Evolutionary conservation across 1,140 invertebrate genomes (phyloP).

Genomic region (Drosophila setifemur): DNA sequence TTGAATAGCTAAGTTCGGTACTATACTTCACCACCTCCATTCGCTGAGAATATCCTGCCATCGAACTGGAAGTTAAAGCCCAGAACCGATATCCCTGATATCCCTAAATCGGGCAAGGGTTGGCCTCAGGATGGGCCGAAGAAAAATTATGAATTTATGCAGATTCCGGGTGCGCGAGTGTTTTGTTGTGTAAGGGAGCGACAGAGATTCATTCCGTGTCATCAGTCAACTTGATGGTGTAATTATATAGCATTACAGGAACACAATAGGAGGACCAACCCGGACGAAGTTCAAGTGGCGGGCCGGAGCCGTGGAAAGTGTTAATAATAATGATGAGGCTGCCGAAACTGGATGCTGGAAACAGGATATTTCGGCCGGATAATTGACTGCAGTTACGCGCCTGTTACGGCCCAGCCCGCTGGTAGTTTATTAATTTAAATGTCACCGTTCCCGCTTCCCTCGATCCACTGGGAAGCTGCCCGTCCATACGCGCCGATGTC

Average conservation of each 20-base stretch:
- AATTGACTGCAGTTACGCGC: conserved; percentile 67
- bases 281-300: conserved; percentile 62
- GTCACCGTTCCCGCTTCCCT: conserved; percentile 38
- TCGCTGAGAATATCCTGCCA: background rate
- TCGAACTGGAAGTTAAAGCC: background rate
- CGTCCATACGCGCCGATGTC: conserved; percentile 36
- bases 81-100: background rate
- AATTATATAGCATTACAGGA: conserved; percentile 76
- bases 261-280: conserved; percentile 40
- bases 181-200: conserved; percentile 59
- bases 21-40: too few species aligned
- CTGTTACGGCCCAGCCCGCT: conserved; percentile 40
- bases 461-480: background rate
- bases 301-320: conserved; percentile 55
- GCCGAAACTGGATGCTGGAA: conserved; percentile 61
- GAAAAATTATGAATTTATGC: conserved; percentile 79
- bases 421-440: conserved; percentile 79
- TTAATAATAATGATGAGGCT: conserved; percentile 65
- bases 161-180: conserved; percentile 44
- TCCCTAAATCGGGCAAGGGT: conserved; percentile 36
- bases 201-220: conserved; percentile 82
- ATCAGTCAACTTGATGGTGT: conserved; percentile 83
- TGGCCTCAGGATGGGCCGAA: conserved; percentile 19
- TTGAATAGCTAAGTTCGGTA: too few species aligned
- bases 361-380: conserved; percentile 64